These are phyloP conservation scores for Leucosticte australis DNA, from an alignment of 2,113 vertebrate species.

Conservation along the genomic window DNA sequence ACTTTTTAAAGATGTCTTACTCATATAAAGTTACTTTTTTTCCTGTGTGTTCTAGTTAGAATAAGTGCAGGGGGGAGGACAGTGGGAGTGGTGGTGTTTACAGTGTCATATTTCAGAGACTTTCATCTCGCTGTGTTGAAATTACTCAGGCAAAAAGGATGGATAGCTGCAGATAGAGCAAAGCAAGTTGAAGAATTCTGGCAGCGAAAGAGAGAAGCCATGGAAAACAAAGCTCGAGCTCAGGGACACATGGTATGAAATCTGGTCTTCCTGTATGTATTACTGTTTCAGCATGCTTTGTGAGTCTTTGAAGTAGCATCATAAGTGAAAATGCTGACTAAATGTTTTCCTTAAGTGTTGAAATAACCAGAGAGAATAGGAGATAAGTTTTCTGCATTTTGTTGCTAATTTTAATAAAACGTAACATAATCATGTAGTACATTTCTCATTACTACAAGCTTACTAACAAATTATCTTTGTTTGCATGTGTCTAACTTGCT, in stretches of 20 bases:
- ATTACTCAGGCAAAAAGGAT: slow-evolving; percentile 81
- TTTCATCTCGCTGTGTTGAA: slow-evolving; percentile 54
- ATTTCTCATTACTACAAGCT: neutral
- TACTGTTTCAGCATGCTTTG: neutral
- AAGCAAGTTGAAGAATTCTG: slow-evolving; percentile 95
- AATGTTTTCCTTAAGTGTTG: neutral
- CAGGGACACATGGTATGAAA: slow-evolving; percentile 93
- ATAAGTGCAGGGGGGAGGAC: rapidly evolving
- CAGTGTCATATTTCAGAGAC: neutral
- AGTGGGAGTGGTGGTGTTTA: neutral
- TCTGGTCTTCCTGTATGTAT: neutral
- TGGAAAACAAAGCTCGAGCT: slow-evolving; percentile 95
- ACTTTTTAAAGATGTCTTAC: neutral
- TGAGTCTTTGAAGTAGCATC: neutral
- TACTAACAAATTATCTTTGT: neutral
- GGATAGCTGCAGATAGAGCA: slow-evolving; percentile 76
- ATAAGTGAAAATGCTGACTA: neutral
- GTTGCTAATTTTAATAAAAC: neutral
- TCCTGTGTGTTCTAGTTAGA: neutral
- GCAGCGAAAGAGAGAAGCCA: slow-evolving; percentile 91
- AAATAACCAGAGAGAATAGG: neutral
- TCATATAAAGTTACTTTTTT: neutral
- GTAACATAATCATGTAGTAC: neutral
- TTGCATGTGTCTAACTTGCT: neutral
- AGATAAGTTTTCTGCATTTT: neutral